Evolutionary conservation across 2,888 invertebrate species (phyloP).

Genomic region (Cephus spinipes): DNA sequence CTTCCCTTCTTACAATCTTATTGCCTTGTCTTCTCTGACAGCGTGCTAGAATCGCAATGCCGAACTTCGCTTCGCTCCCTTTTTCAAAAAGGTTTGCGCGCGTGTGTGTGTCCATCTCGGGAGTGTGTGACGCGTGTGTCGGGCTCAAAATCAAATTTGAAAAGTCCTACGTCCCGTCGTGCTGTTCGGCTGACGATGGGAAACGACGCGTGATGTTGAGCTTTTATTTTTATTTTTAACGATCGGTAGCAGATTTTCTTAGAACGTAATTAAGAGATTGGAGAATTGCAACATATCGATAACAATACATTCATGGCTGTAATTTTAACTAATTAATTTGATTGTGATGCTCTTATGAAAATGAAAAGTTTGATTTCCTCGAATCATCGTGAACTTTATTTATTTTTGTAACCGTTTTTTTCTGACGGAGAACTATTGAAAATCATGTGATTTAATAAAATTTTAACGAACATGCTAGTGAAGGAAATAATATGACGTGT

Average conservation of each 20-base stretch:
- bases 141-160: neutral
- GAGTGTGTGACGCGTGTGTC: constrained; percentile 8
- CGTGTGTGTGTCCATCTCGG: neutral
- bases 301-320: no score
- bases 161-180: neutral
- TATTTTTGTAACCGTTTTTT: neutral
- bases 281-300: no score
- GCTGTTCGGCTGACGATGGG: neutral
- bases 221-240: neutral
- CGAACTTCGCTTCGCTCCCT: neutral
- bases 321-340: no score
- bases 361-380: neutral
- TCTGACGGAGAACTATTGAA: neutral
- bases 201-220: neutral
- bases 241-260: neutral
- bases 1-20: neutral
- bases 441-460: neutral
- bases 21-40: neutral
- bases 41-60: neutral
- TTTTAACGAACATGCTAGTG: neutral
- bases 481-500: neutral
- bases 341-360: neutral
- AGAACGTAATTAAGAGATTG: no score
- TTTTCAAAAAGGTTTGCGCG: neutral
- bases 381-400: no score